phyloP scores from a whole-genome alignment of 2,113 vertebrate genomes.

The Pontoporia blainvillei region DNA sequence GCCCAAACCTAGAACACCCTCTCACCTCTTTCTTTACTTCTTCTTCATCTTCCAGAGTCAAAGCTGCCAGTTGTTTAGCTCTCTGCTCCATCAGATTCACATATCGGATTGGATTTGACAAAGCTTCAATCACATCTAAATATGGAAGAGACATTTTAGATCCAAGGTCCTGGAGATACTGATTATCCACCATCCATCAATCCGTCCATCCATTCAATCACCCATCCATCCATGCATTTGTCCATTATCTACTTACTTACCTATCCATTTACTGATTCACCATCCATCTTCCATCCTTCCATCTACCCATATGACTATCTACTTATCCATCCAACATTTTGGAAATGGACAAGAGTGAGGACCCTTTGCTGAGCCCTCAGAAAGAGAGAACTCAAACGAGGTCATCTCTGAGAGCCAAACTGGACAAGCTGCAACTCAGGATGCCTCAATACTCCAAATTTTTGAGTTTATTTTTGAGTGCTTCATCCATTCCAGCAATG shows the following conservation, averaged over 20 bases:
- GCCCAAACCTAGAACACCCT: background rate
- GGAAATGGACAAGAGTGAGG: background rate
- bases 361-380: background rate
- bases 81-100: conserved; percentile 98
- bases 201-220: background rate
- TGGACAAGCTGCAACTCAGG: background rate
- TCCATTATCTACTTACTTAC: background rate
- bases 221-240: background rate
- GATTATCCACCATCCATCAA: background rate
- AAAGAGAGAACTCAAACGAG: background rate
- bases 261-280: background rate
- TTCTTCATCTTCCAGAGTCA: conserved; percentile 96
- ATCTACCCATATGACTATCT: background rate
- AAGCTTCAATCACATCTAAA: conserved; percentile 96
- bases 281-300: background rate
- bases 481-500: background rate
- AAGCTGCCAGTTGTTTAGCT: conserved; percentile 93
- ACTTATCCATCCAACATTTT: background rate
- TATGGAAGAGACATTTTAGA: conserved; percentile 45
- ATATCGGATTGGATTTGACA: conserved; percentile 98
- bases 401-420: background rate
- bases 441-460: background rate
- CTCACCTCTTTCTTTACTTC: conserved; percentile 94
- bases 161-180: background rate
- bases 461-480: background rate